Percentiles rank a stretch among this genome's conserved stretches.
phyloP scores from a whole-genome alignment of 2,797 vertebrate species.

The Philypnodon macrostomus region DNA sequence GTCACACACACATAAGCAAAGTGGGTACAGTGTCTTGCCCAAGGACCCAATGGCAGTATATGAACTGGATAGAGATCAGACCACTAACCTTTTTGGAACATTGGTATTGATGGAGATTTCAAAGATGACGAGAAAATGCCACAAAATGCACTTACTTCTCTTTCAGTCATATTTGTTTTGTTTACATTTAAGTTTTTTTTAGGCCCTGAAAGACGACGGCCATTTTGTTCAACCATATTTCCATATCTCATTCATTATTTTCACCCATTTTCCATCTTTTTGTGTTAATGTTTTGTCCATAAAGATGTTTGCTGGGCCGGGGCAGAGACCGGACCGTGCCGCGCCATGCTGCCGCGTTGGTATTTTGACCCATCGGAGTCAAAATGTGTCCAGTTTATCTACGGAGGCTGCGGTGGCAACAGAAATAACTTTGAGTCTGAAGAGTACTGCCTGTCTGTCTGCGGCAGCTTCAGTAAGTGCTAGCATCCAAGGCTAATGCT shows the following conservation, averaged over 20 bases:
- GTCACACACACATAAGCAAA: too few species aligned
- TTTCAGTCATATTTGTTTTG: background rate
- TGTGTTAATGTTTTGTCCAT: slow-evolving; percentile 41
- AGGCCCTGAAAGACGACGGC: too few species aligned
- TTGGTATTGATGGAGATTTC: too few species aligned
- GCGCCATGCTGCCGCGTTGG: slow-evolving; percentile 91
- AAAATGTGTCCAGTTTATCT: slow-evolving; percentile 92
- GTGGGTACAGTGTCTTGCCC: too few species aligned
- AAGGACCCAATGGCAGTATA: too few species aligned
- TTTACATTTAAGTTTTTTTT: background rate
- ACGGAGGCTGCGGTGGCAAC: slow-evolving; percentile 97
- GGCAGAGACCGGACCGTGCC: slow-evolving; percentile 90
- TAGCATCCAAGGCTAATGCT: slow-evolving; percentile 15
- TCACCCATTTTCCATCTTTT: slow-evolving; percentile 26
- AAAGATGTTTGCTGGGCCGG: slow-evolving; percentile 94
- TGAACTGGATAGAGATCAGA: too few species aligned
- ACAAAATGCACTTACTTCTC: too few species aligned
- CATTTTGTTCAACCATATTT: background rate
- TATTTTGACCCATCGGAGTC: slow-evolving; percentile 89
- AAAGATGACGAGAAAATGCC: too few species aligned
- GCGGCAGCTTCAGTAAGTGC: slow-evolving; percentile 96
- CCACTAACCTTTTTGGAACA: too few species aligned
- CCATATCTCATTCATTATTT: slow-evolving; percentile 5
- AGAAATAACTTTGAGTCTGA: slow-evolving; percentile 99
- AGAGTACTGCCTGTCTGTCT: slow-evolving; percentile 96